These are phyloP conservation scores for Uria aalge DNA, from an alignment of 2,113 vertebrate species.

Conservation along the genomic window DNA sequence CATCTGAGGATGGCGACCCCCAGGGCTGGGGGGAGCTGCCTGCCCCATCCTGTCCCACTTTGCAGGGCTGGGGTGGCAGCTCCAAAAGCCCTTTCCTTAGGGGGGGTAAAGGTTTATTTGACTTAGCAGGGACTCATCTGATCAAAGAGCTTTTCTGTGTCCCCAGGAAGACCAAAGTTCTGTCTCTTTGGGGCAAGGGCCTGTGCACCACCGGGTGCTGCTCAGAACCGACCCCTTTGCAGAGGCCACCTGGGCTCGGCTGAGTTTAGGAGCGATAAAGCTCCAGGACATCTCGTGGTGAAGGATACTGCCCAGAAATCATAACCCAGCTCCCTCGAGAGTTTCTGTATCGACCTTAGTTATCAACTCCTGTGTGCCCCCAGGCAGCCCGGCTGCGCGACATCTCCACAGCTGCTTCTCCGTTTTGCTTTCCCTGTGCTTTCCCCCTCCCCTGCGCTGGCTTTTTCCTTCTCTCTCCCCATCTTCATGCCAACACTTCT, in stretches of 20 bases:
- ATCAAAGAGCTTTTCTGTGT: background rate
- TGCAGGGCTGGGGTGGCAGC: background rate
- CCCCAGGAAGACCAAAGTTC: background rate
- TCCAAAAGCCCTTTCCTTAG: background rate
- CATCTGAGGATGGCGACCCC: background rate
- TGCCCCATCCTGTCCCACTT: background rate
- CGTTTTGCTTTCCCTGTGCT: background rate
- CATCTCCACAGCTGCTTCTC: background rate
- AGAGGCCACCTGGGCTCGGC: background rate
- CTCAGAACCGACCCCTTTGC: background rate
- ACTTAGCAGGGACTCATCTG: background rate
- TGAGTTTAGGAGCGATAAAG: background rate
- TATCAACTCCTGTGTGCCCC: background rate
- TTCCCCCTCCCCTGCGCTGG: background rate
- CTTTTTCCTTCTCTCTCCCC: background rate
- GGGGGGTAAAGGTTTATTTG: background rate
- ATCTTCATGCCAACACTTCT: background rate
- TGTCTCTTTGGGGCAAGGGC: rapidly evolving
- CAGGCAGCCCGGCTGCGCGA: background rate
- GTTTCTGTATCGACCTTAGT: background rate
- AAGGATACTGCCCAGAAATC: background rate
- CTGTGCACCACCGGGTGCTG: background rate
- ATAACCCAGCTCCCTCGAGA: background rate
- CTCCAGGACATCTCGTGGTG: background rate
- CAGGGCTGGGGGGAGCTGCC: background rate